phyloP scores from a whole-genome alignment of 2,888 invertebrate species.

The Lottia scabra region DNA sequence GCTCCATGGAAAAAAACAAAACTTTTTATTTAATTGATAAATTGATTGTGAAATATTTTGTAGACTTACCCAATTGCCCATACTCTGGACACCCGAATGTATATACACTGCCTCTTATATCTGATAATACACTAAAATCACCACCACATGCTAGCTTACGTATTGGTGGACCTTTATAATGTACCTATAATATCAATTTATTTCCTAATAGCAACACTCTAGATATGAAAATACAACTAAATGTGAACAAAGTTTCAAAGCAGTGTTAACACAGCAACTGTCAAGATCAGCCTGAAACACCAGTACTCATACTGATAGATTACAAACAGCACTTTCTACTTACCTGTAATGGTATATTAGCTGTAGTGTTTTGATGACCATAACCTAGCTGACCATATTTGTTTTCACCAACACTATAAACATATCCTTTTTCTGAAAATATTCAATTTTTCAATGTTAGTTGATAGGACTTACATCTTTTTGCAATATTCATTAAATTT shows the following conservation, averaged over 20 bases:
- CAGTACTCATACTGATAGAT: too few species aligned
- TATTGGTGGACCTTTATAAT: conserved; percentile 81
- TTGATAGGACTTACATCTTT: too few species aligned
- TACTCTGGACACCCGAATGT: conserved; percentile 94
- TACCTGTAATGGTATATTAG: conserved; percentile 72
- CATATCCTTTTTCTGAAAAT: conserved; percentile 81
- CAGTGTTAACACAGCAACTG: too few species aligned
- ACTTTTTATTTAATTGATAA: too few species aligned
- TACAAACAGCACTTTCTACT: too few species aligned
- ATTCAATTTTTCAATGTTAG: neutral
- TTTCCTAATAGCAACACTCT: neutral
- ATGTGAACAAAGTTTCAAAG: too few species aligned
- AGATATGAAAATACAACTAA: too few species aligned
- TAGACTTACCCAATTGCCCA: conserved; percentile 80
- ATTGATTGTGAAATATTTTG: neutral
- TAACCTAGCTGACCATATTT: conserved; percentile 92
- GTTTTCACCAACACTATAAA: conserved; percentile 92
- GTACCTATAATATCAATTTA: conserved; percentile 41
- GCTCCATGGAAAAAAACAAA: too few species aligned
- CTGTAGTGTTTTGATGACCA: conserved; percentile 74
- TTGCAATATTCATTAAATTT: too few species aligned
- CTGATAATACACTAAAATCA: conserved; percentile 91
- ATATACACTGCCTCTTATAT: conserved; percentile 88
- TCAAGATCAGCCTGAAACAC: too few species aligned
- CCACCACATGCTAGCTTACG: conserved; percentile 91